A percentile compares a stretch with the other conserved stretches of the same genome.
phyloP scores from a whole-genome alignment of 2,888 invertebrate species.

The Glyphotaelius pellucidus region DNA sequence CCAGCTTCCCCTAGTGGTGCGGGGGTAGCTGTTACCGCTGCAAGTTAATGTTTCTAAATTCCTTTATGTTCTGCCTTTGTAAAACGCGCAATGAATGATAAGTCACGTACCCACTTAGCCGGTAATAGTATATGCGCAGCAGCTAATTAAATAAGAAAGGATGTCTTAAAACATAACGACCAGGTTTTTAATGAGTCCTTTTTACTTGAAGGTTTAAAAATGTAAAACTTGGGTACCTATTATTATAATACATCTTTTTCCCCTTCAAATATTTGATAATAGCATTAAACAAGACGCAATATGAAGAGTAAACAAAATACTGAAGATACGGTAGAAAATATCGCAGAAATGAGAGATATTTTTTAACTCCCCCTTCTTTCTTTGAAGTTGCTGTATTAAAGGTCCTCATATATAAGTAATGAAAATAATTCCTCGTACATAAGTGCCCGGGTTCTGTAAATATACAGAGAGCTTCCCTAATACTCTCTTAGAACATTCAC shows the following conservation, averaged over 20 bases:
- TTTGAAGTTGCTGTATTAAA: slow-evolving; percentile 42
- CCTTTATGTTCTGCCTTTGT: slow-evolving; percentile 50
- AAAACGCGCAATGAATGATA: slow-evolving; percentile 58
- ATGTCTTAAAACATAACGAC: not conserved
- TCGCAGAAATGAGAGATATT: slow-evolving; percentile 14
- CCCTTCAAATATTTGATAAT: not conserved
- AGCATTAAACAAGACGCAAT: not conserved
- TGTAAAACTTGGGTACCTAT: not conserved
- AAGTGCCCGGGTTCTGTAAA: slow-evolving; percentile 51
- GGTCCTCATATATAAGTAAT: slow-evolving; percentile 49
- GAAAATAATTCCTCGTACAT: slow-evolving; percentile 52
- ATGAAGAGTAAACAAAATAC: not conserved
- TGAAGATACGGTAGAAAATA: slow-evolving; percentile 20
- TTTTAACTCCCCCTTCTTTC: not conserved
- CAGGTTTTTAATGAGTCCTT: not conserved
- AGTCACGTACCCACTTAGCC: slow-evolving; percentile 52
- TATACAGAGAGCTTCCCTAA: slow-evolving; percentile 38
- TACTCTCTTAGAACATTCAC: slow-evolving; percentile 27
- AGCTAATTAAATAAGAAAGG: slow-evolving; percentile 47
- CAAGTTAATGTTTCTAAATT: slow-evolving; percentile 51
- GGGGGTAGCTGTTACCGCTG: slow-evolving; percentile 28
- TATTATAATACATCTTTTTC: not conserved
- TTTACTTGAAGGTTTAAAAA: not conserved
- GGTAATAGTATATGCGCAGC: slow-evolving; percentile 18
- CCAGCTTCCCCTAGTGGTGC: not conserved